Conservation (phyloP, 2,113 vertebrate species). For the Salvator merianae region DNA sequence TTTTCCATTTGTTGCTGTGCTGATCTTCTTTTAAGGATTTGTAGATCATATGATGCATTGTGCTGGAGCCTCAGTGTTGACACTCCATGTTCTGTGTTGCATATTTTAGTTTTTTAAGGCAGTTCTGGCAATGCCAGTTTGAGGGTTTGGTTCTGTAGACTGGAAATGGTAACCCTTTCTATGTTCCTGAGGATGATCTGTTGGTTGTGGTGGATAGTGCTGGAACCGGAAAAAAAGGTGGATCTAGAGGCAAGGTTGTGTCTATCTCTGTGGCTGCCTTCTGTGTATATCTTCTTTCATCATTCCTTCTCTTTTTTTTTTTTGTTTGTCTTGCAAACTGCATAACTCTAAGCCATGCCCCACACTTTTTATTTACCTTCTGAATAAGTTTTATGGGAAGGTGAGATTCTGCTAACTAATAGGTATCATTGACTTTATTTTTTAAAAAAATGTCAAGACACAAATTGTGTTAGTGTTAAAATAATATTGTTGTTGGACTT, state of each 20-base stretch:
- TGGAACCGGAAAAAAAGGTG: not conserved
- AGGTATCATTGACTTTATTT: not conserved
- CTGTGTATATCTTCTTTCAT: not conserved
- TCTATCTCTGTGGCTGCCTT: not conserved
- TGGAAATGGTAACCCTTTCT: not conserved
- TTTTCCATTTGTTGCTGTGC: not conserved
- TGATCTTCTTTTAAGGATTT: not conserved
- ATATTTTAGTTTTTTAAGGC: not conserved
- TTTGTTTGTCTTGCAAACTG: not conserved
- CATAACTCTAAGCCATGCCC: not conserved
- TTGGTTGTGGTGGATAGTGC: not conserved
- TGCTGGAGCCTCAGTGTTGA: not conserved
- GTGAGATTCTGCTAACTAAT: not conserved
- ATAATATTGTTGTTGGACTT: conserved; percentile 14
- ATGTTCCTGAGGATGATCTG: not conserved
- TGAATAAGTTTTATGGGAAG: not conserved
- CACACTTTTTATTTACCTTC: not conserved
- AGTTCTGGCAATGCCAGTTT: not conserved
- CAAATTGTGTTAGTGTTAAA: conserved; percentile 24
- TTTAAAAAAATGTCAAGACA: conserved; percentile 15
- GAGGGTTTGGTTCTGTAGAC: not conserved
- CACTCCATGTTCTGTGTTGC: not conserved
- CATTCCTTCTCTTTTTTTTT: not conserved
- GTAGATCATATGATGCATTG: not conserved
- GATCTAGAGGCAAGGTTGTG: not conserved